Conservation (phyloP, 1,140 invertebrate species). For the Drosophila ohnishii region DNA sequence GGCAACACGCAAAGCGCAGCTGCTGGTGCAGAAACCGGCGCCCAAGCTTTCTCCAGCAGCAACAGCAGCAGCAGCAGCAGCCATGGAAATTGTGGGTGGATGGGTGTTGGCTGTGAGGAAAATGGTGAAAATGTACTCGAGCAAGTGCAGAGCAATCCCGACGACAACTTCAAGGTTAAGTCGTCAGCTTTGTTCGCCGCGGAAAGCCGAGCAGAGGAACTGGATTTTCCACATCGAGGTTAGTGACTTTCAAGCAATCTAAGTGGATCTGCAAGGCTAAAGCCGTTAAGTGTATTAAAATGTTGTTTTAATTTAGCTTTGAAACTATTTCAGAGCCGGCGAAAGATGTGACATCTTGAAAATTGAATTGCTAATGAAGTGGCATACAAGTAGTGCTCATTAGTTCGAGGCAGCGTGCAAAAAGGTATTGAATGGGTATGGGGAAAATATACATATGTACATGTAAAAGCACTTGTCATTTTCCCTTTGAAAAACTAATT, state of each 20-base stretch:
- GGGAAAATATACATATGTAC: not conserved
- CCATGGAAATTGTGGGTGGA: slow-evolving; percentile 14
- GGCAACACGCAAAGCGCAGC: slow-evolving; percentile 66
- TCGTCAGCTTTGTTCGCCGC: slow-evolving; percentile 38
- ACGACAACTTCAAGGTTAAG: slow-evolving; percentile 71
- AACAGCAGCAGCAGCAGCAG: slow-evolving; percentile 10
- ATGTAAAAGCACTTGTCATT: not conserved
- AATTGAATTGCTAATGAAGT: slow-evolving; percentile 41
- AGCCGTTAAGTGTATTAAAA: slow-evolving; percentile 51
- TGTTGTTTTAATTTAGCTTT: slow-evolving; percentile 48
- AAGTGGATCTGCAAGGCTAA: slow-evolving; percentile 44
- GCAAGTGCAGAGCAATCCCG: slow-evolving; percentile 46
- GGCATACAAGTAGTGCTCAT: slow-evolving; percentile 14
- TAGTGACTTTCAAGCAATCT: slow-evolving; percentile 31
- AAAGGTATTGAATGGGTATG: not conserved
- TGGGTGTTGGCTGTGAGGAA: not conserved
- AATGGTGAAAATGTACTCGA: slow-evolving; percentile 24
- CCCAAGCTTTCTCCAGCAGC: slow-evolving; percentile 25
- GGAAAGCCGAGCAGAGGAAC: slow-evolving; percentile 8
- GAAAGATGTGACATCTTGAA: slow-evolving; percentile 34
- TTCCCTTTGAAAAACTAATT: slow-evolving; percentile 4
- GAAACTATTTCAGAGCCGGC: slow-evolving; percentile 20
- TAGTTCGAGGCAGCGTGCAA: slow-evolving; percentile 6
- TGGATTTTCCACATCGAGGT: slow-evolving; percentile 41
- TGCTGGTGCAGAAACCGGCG: slow-evolving; percentile 33